A percentile compares a stretch with the other conserved stretches of the same genome.
These are phyloP conservation scores for Tetragnatha versicolor DNA, from an alignment of 1,140 invertebrate genomes.

Conservation along the genomic window DNA sequence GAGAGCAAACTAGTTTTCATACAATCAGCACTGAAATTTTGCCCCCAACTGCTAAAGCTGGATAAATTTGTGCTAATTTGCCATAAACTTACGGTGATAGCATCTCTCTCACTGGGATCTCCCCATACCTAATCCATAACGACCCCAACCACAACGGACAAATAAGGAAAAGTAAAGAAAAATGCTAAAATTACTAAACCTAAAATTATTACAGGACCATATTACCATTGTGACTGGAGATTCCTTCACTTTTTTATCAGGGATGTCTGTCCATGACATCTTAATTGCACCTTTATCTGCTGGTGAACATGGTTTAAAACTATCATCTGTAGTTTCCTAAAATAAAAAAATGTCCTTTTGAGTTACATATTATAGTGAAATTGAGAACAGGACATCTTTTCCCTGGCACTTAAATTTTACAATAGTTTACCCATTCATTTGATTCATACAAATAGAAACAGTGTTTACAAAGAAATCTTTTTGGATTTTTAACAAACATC, in stretches of 20 bases:
- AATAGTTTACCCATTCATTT: background rate
- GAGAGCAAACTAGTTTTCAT: too few relatives aligned
- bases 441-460: background rate
- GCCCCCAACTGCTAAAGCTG: background rate
- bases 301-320: constrained; percentile 95
- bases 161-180: background rate
- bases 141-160: background rate
- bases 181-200: background rate
- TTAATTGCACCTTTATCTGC: constrained; percentile 91
- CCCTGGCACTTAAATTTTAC: background rate
- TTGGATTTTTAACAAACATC: background rate
- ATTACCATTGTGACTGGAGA: constrained; percentile 80
- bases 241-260: constrained; percentile 94
- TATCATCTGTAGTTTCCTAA: constrained; percentile 71
- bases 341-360: constrained; percentile 17
- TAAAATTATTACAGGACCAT: constrained; percentile 37
- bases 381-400: background rate
- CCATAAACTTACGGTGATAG: background rate
- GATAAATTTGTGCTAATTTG: background rate
- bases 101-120: too few relatives aligned
- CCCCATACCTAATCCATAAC: too few relatives aligned
- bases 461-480: background rate
- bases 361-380: background rate
- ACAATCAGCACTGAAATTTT: too few relatives aligned
- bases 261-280: constrained; percentile 97